Conservation (phyloP, 2,888 invertebrate genomes). For the Tinea semifulvella region DNA sequence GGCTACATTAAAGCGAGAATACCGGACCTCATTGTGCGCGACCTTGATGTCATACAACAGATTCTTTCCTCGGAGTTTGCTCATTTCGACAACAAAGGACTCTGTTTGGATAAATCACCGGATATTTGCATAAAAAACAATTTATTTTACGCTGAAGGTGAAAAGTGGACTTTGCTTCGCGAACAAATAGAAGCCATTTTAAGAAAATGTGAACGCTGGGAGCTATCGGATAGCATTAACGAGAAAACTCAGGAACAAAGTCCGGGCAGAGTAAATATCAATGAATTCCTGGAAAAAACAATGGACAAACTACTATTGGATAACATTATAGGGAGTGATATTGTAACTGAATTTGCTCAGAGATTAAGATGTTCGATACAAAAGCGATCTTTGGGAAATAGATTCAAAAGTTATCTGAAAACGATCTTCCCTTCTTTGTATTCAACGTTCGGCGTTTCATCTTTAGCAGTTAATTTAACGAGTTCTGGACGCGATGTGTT, state of each 20-base stretch:
- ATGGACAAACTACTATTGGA: slow-evolving; percentile 40
- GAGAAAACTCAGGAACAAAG: slow-evolving; percentile 6
- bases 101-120: slow-evolving; percentile 58
- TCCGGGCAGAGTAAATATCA: slow-evolving; percentile 51
- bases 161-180: slow-evolving; percentile 54
- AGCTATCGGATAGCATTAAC: slow-evolving; percentile 6
- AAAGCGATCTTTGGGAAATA: slow-evolving; percentile 33
- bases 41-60: slow-evolving; percentile 49
- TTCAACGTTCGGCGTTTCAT: slow-evolving; percentile 35
- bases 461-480: slow-evolving; percentile 24
- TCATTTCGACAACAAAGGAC: slow-evolving; percentile 58
- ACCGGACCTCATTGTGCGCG: slow-evolving; percentile 54
- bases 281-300: slow-evolving; percentile 54
- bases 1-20: slow-evolving; percentile 52
- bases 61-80: slow-evolving; percentile 55
- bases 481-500: not conserved
- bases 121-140: slow-evolving; percentile 65
- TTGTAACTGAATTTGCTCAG: not conserved
- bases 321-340: not conserved
- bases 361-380: slow-evolving; percentile 33
- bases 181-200: slow-evolving; percentile 41
- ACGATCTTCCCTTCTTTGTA: slow-evolving; percentile 53
- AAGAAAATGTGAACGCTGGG: slow-evolving; percentile 27
- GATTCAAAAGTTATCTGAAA: slow-evolving; percentile 48
- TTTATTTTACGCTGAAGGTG: slow-evolving; percentile 58